Base-by-base conservation (phyloP, 2,888 invertebrate species). In the Ectemnius lituratus region DNA sequence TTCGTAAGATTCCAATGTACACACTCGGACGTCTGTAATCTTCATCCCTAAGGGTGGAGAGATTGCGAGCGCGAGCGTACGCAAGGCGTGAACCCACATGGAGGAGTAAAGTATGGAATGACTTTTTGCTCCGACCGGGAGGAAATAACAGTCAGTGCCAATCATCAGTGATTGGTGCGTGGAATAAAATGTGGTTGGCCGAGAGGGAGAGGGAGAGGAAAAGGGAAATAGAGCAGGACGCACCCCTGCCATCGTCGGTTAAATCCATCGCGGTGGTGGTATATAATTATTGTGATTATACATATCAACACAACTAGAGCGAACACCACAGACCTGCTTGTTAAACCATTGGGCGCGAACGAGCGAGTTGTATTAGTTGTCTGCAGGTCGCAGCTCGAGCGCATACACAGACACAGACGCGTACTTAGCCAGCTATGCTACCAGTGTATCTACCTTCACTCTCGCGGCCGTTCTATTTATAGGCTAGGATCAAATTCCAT, bases 241-340 rank as follows among this genome's bases (percentile, higher is more conserved):
- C 67, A 18, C 52, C 16, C 57, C 18, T 16, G 37, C 52, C 63
- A 62, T 61, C 73, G 76, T 70, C 75, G 72, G 82, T 76, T 84
- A 84, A 84, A 84, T 84, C 83, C 78, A 81, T 78, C 72, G 62
- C 59, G 74, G 47, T 73, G 74, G 71, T 73, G 76, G 79, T 85
- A 85, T 87, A 83, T 86, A 88, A 87, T 88, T 85, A 87, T 82
- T 74, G 75, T 85, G 86, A 87, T 87, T 87, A 87, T 84, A 88
- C 86, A 87, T 87, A 88, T 88, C 87, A 84, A 85, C 85, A 80
- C 86, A 88, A 88, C 84, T 88, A 81, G 87, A 87, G 87, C 87
- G 87, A 88, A 87, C 86, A 87, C 86, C 84, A 84, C 81, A 83
- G 87, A 86, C 86, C 86, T 79, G 87, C 79, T 88, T 85, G 87